Percentiles rank a stretch among this genome's conserved stretches.
Evolutionary conservation across 92 coral and sea anemone species (phyloP).

Genomic region (Zoanthus sociatus): DNA sequence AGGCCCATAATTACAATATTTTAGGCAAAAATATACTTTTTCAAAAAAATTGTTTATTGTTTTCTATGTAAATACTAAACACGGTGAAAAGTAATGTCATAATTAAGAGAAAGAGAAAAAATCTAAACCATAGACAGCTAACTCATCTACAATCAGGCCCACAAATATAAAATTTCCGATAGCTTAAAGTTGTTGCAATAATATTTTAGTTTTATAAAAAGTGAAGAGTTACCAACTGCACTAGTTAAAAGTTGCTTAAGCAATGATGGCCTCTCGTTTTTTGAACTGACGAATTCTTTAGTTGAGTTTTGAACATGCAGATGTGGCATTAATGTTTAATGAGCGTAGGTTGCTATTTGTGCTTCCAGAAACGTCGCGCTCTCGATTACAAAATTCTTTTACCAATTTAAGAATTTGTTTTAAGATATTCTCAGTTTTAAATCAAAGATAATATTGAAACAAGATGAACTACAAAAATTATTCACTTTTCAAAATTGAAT

Average conservation of each 20-base stretch:
- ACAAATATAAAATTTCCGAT: too few species aligned
- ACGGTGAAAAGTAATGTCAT: too few species aligned
- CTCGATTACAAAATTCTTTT: background rate
- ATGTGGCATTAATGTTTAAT: slow-evolving; percentile 26
- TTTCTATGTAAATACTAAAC: too few species aligned
- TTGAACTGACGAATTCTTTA: background rate
- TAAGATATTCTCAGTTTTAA: background rate
- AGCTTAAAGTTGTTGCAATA: too few species aligned
- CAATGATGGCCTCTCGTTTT: background rate
- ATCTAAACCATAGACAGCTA: too few species aligned
- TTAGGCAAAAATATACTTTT: too few species aligned
- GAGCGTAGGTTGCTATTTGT: slow-evolving; percentile 11
- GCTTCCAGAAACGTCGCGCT: background rate
- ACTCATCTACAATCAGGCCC: too few species aligned
- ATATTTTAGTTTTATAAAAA: too few species aligned
- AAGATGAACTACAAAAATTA: background rate
- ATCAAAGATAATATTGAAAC: background rate
- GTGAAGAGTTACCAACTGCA: background rate
- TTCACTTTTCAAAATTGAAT: background rate
- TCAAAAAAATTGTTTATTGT: too few species aligned
- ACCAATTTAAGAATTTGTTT: background rate
- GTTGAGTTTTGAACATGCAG: background rate
- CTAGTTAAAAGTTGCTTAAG: background rate
- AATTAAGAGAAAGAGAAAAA: too few species aligned
- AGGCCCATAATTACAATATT: too few species aligned